A percentile compares a stretch with the other conserved stretches of the same genome.
Conservation (phyloP, 2,113 vertebrate species). For the Mastomys coucha region DNA sequence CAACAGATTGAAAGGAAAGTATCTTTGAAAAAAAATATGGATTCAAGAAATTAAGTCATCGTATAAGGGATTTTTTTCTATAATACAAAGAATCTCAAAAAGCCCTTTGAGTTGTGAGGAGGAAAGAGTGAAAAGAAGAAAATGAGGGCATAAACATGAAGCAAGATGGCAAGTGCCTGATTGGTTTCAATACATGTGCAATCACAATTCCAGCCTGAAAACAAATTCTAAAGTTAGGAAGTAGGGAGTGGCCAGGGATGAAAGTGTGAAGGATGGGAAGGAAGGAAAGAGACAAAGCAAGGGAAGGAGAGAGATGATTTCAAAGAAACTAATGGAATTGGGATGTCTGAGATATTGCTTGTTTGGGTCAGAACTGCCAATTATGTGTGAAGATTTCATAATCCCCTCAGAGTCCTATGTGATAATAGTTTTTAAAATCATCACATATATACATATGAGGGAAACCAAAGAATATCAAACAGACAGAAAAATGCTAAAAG, state of each 20-base stretch:
- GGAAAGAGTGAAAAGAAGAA: slow-evolving; percentile 22
- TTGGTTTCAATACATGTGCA: not conserved
- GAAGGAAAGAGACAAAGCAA: not conserved
- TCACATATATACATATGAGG: not conserved
- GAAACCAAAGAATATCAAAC: slow-evolving; percentile 48
- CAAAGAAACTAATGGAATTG: not conserved
- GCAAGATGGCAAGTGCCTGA: too few relatives aligned
- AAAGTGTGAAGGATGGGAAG: rapidly evolving
- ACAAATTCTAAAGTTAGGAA: not conserved
- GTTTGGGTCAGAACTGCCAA: not conserved
- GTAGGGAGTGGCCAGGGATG: rapidly evolving
- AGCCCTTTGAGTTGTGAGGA: not conserved
- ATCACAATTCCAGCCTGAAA: not conserved
- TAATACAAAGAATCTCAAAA: slow-evolving; percentile 14
- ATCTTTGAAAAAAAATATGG: slow-evolving; percentile 15
- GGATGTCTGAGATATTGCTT: not conserved
- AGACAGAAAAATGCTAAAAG: slow-evolving; percentile 44
- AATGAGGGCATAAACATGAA: not conserved
- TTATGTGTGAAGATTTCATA: not conserved
- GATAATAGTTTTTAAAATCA: not conserved
- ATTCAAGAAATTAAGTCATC: slow-evolving; percentile 27
- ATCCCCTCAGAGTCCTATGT: not conserved
- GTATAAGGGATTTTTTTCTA: slow-evolving; percentile 53
- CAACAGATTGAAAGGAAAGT: slow-evolving; percentile 18
- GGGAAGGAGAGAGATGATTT: not conserved